A percentile compares a stretch with the other conserved stretches of the same genome.
These are phyloP conservation scores for Drosophila kanekoi DNA, from an alignment of 2,888 invertebrate species.

Conservation along the genomic window DNA sequence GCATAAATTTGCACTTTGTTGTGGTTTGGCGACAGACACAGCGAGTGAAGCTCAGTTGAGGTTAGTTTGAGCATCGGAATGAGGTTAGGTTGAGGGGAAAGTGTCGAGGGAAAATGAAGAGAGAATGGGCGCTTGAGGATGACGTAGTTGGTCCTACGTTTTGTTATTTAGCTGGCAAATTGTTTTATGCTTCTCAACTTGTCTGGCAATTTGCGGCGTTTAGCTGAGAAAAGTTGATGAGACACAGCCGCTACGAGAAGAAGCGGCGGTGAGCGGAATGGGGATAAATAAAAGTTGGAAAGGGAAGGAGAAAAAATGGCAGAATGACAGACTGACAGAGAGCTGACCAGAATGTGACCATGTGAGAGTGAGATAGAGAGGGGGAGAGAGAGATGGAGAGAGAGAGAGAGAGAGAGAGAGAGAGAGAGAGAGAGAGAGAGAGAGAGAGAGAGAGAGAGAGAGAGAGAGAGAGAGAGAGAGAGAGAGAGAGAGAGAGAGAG, in stretches of 20 bases:
- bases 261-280: not conserved
- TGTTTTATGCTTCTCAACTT: conserved; percentile 65
- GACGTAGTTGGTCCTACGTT: conserved; percentile 52
- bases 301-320: no score
- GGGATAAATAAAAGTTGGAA: not conserved
- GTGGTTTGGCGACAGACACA: conserved; percentile 54
- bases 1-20: conserved; percentile 79
- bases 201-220: conserved; percentile 64
- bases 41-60: conserved; percentile 31
- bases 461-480: not conserved
- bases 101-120: not conserved
- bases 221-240: conserved; percentile 21
- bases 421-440: not conserved
- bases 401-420: not conserved
- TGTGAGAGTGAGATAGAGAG: not conserved
- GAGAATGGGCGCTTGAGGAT: conserved; percentile 13
- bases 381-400: not conserved
- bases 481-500: not conserved
- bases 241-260: not conserved
- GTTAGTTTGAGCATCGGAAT: conserved; percentile 33
- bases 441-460: not conserved
- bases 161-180: conserved; percentile 72
- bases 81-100: conserved; percentile 16
- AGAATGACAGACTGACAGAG: no score
- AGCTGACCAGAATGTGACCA: not conserved